Percentiles rank a stretch among this genome's conserved stretches.
These are phyloP conservation scores for Paratilapia polleni DNA, from an alignment of 2,113 vertebrate genomes.

Conservation along the genomic window DNA sequence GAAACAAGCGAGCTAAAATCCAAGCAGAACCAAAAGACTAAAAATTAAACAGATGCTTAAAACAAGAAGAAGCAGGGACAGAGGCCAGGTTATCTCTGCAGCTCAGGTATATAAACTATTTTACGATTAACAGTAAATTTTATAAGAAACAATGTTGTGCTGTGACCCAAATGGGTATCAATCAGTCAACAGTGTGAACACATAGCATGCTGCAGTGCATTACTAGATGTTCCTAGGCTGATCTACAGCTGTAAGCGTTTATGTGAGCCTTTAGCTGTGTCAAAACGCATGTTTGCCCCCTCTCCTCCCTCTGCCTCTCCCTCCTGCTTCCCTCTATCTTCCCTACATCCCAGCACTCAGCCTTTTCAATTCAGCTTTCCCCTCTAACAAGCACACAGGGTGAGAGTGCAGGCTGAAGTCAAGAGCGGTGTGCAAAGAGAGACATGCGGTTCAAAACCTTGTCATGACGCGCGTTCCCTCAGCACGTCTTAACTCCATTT, in stretches of 20 bases:
- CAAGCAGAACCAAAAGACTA: background rate
- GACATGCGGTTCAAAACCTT: slow-evolving; percentile 71
- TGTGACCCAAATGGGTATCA: background rate
- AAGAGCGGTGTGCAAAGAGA: slow-evolving; percentile 60
- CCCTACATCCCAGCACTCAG: slow-evolving; percentile 22
- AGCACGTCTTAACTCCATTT: slow-evolving; percentile 35
- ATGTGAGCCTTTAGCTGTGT: slow-evolving; percentile 32
- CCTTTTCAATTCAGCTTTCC: slow-evolving; percentile 47
- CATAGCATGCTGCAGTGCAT: background rate
- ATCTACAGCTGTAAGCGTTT: slow-evolving; percentile 29
- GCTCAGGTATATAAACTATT: no score
- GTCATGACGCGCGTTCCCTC: slow-evolving; percentile 55
- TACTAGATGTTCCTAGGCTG: background rate
- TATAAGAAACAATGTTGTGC: no score
- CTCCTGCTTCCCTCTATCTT: slow-evolving; percentile 1
- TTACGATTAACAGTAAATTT: no score
- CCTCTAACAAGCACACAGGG: slow-evolving; percentile 66
- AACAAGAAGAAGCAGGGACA: background rate
- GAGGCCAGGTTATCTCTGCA: no score
- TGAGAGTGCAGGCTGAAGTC: slow-evolving; percentile 69
- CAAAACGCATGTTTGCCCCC: slow-evolving; percentile 34
- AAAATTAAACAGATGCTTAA: background rate
- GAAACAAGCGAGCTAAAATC: background rate
- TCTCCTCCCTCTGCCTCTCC: slow-evolving; percentile 11
- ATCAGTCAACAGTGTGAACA: background rate